Evolutionary conservation across 2,888 invertebrate species (phyloP).

Genomic region (Lamellibrachia columna): DNA sequence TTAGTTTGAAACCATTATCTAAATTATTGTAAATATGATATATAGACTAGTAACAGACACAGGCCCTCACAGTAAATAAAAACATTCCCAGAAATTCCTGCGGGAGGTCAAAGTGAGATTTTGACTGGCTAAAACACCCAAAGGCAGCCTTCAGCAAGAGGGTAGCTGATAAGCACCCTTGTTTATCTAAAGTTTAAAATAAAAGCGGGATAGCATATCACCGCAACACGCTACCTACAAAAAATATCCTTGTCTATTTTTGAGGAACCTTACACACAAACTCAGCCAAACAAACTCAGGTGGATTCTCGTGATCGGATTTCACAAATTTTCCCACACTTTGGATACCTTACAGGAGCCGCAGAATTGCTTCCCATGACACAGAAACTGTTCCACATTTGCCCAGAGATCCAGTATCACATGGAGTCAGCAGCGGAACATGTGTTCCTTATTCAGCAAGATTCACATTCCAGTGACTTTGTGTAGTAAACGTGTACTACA

Average conservation of each 20-base stretch:
- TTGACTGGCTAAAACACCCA: not conserved
- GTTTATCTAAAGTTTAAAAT: not conserved
- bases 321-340: not conserved
- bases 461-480: slow-evolving; percentile 6
- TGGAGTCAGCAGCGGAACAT: not conserved
- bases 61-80: not conserved
- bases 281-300: not conserved
- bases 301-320: not conserved
- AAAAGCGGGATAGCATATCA: not conserved
- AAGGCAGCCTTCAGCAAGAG: not conserved
- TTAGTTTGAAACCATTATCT: not conserved
- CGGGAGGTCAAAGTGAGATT: not conserved
- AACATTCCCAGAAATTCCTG: not conserved
- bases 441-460: not conserved
- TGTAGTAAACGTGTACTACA: not conserved
- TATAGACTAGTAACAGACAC: not conserved
- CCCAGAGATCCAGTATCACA: not conserved
- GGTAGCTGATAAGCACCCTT: not conserved
- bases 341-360: not conserved
- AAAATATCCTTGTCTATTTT: not conserved
- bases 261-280: not conserved
- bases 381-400: not conserved
- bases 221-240: not conserved
- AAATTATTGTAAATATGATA: not conserved
- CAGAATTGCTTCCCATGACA: not conserved